Percentiles rank a stretch among this genome's conserved stretches.
phyloP scores from a whole-genome alignment of 2,113 vertebrate species.

The Thymallus thymallus region DNA sequence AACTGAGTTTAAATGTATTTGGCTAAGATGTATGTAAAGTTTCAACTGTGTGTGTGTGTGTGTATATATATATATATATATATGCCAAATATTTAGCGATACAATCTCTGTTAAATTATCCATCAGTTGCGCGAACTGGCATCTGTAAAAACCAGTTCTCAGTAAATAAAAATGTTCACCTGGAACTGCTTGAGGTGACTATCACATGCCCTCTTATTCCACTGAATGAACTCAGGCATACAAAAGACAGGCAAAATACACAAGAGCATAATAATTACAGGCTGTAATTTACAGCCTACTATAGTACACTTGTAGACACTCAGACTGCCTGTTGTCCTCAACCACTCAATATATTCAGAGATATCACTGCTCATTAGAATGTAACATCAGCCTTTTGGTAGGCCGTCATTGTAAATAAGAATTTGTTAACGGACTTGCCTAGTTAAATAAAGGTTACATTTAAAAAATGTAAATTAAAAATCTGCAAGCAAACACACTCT shows the following conservation, averaged over 20 bases:
- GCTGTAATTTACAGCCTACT: conserved; percentile 9
- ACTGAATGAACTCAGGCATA: conserved; percentile 20
- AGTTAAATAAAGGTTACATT: no score
- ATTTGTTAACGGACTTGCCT: no score
- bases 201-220: conserved; percentile 8
- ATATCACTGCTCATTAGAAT: conserved; percentile 8
- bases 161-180: conserved; percentile 1
- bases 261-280: neutral
- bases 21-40: no score
- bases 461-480: no score
- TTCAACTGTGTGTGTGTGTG: no score
- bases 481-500: no score
- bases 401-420: no score
- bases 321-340: neutral
- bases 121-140: neutral
- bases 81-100: no score
- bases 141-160: neutral
- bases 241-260: neutral
- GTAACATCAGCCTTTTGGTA: no score
- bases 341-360: neutral
- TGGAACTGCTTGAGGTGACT: no score
- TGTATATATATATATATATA: no score
- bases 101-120: neutral
- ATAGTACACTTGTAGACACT: neutral
- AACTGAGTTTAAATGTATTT: no score